Evolutionary conservation across 2,797 vertebrate species (phyloP).

Genomic region (Peromyscus eremicus): DNA sequence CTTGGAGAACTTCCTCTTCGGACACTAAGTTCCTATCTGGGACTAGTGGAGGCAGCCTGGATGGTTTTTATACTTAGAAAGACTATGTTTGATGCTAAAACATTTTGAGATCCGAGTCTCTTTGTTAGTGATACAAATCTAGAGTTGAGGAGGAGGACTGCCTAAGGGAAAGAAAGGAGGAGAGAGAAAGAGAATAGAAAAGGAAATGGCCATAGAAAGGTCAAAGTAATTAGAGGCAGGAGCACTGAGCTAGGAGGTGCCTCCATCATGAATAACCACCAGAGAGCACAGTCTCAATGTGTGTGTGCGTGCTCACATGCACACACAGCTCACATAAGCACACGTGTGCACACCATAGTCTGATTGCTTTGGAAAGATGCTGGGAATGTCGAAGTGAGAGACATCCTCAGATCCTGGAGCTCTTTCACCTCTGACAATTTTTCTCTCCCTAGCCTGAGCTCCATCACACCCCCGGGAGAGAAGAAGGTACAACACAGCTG

Average conservation of each 20-base stretch:
- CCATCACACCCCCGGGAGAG: conserved; percentile 80
- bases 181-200: conserved; percentile 61
- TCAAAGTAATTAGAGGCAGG: conserved; percentile 82
- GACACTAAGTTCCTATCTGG: not conserved
- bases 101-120: conserved; percentile 1
- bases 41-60: not conserved
- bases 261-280: conserved; percentile 54
- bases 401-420: conserved; percentile 79
- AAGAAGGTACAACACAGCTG: conserved; percentile 89
- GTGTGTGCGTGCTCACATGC: too few relatives aligned
- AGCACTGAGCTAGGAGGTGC: conserved; percentile 82
- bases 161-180: conserved; percentile 69
- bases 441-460: conserved; percentile 83
- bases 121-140: not conserved
- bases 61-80: conserved; percentile 10
- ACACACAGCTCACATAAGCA: not conserved
- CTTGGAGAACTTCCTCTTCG: not conserved
- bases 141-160: not conserved
- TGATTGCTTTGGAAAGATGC: conserved; percentile 36
- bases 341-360: not conserved
- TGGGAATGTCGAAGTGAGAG: conserved; percentile 75
- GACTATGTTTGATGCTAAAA: not conserved
- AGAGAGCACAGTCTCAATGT: conserved; percentile 40
- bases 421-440: conserved; percentile 83
- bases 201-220: conserved; percentile 79